Conservation (phyloP, 2,113 vertebrate species). For the Rhabdornis inornatus region DNA sequence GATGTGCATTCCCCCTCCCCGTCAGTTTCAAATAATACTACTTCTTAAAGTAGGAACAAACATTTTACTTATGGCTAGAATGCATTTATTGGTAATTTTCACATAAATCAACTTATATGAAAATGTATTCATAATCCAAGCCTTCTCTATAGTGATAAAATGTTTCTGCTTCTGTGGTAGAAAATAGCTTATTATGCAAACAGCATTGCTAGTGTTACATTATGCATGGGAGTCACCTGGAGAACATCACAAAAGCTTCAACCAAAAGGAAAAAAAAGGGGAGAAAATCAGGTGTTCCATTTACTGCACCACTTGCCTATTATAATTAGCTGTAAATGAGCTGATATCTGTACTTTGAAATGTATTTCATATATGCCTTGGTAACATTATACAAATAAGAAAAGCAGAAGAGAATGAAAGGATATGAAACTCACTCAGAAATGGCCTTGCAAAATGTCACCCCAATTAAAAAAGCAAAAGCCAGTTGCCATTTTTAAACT, state of each 20-base stretch:
- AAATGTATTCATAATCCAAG: slow-evolving; percentile 82
- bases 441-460: slow-evolving; percentile 66
- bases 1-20: slow-evolving; percentile 28
- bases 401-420: slow-evolving; percentile 47
- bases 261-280: slow-evolving; percentile 44
- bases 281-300: slow-evolving; percentile 64
- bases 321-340: slow-evolving; percentile 79
- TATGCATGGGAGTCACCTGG: slow-evolving; percentile 82
- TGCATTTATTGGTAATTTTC: slow-evolving; percentile 82
- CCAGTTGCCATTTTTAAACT: slow-evolving; percentile 38
- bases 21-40: slow-evolving; percentile 71
- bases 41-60: slow-evolving; percentile 76
- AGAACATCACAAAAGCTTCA: slow-evolving; percentile 77
- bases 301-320: slow-evolving; percentile 73
- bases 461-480: slow-evolving; percentile 63
- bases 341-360: slow-evolving; percentile 74
- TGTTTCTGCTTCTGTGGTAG: slow-evolving; percentile 78
- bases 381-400: slow-evolving; percentile 63
- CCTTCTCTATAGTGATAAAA: slow-evolving; percentile 80
- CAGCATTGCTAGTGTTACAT: slow-evolving; percentile 78
- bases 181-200: slow-evolving; percentile 85
- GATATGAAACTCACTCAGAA: slow-evolving; percentile 60
- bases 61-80: slow-evolving; percentile 76
- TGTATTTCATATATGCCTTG: slow-evolving; percentile 64
- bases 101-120: slow-evolving; percentile 82